Evolutionary conservation across 2,113 vertebrate species (phyloP).

Genomic region (Cervus canadensis): DNA sequence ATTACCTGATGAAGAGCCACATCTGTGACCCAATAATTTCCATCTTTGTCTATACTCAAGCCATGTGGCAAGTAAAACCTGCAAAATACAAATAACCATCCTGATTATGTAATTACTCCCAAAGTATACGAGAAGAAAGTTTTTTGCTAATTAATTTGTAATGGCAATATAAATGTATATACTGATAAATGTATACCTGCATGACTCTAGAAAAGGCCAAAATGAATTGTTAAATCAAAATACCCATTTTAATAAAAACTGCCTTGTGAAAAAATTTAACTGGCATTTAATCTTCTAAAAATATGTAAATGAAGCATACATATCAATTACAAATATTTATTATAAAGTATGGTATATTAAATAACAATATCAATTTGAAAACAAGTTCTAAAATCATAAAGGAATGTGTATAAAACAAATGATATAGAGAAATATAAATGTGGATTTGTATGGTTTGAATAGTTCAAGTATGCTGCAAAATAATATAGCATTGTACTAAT

Average conservation of each 20-base stretch:
- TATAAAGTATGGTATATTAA: background rate
- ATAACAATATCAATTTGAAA: background rate
- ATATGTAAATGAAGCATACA: background rate
- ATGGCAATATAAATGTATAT: background rate
- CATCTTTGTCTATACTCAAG: conserved; percentile 89
- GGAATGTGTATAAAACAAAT: background rate
- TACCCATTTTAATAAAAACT: background rate
- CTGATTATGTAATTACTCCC: background rate
- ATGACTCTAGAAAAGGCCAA: background rate
- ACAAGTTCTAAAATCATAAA: background rate
- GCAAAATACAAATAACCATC: conserved; percentile 52
- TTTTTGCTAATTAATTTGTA: background rate
- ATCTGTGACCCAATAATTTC: conserved; percentile 97
- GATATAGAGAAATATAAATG: background rate
- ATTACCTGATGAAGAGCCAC: conserved; percentile 98
- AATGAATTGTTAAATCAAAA: background rate
- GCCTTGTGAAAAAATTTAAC: background rate
- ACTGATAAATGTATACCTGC: background rate
- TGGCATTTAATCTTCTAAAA: background rate
- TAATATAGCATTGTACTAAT: background rate
- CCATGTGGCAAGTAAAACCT: conserved; percentile 98
- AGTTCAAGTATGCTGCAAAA: background rate
- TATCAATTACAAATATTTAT: background rate
- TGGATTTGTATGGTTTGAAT: background rate
- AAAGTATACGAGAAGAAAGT: background rate